Evolutionary conservation across 2,797 vertebrate species (phyloP), one percentile per base, ranked within the genome.

Genomic region (Lutjanus campechanus): DNA sequence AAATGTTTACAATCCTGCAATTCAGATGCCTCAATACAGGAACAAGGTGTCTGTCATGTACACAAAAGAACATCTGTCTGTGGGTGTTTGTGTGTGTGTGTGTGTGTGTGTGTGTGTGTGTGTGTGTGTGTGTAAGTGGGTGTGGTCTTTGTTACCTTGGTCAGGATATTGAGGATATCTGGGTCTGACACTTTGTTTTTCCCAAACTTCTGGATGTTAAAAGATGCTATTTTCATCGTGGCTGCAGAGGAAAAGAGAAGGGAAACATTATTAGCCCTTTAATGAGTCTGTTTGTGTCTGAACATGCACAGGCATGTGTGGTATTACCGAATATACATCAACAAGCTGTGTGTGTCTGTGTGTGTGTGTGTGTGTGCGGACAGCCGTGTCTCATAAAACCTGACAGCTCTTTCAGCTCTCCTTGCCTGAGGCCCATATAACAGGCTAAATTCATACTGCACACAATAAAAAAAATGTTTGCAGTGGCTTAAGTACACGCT

Each of bases 171-270:
- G 4, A 94, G 47, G 6, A 94, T 44, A 0, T 85, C 58, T 6
- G 90, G 81, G 36, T 96, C 89, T 0, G 93, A 94, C 44, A 96
- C 85, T 90, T 96, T 96, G 10, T 7, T 85, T 22, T 41, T 84
- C 19, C 96, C 96, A 86, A 96, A 95, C 77, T 76, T 95, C 87
- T 96, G 94, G 84, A 94, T 80, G 83, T 96, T 96, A 47, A 96
- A 96, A 1, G 95, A 78, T 15, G 96, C 95, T 0, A 96, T 77
- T 83, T 95, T 96, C 96, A 96, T 96, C 81, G 49, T 91, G 73
- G 5, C 93, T 94, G 77, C 13, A 65, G 56, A 56, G 46, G 82
- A 11, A 59, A 22, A 59, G n/a, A 56, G 59, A 62, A 22, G 2
- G 1, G 2, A 22, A 7, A 53, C 19, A n/a, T 43, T n/a, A 8